phyloP scores from a whole-genome alignment of 37 sponge, comb jelly and placozoan species.

The Chondrosia reniformis region DNA sequence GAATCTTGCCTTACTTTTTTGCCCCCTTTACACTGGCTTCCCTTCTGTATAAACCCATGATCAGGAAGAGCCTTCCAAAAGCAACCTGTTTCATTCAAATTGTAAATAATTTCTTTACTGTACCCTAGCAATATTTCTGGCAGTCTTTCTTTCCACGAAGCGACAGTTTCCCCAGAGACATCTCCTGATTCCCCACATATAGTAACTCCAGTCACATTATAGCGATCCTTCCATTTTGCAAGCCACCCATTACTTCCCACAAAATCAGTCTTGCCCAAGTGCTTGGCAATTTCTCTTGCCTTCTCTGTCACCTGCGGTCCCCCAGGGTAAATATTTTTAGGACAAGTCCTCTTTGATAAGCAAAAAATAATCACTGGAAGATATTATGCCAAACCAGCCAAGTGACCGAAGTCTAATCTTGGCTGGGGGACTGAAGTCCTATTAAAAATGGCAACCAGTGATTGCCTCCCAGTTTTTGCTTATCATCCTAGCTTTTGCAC shows the following conservation, averaged over 20 bases:
- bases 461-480: no score
- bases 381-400: no score
- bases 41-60: slow-evolving; percentile 28
- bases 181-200: slow-evolving; percentile 49
- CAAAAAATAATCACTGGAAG: no score
- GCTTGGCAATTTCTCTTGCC: slow-evolving; percentile 31
- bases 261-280: slow-evolving; percentile 29
- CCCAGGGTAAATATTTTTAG: slow-evolving; percentile 29
- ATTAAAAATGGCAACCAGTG: no score
- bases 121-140: slow-evolving; percentile 36
- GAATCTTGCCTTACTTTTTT: slow-evolving; percentile 45
- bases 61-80: slow-evolving; percentile 48
- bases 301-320: slow-evolving; percentile 48
- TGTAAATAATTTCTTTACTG: slow-evolving; percentile 30
- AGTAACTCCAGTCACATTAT: slow-evolving; percentile 31
- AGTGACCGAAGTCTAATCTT: no score
- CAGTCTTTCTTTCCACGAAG: slow-evolving; percentile 49
- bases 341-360: no score
- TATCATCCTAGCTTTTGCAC: no score
- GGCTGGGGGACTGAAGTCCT: no score
- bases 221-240: slow-evolving; percentile 45
- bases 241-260: slow-evolving; percentile 42
- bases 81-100: slow-evolving; percentile 40
- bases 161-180: slow-evolving; percentile 33
- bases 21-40: slow-evolving; percentile 46